Percentiles rank a stretch among this genome's conserved stretches.
Evolutionary conservation across 2,797 vertebrate genomes (phyloP).

Genomic region (Phaenicophaeus curvirostris): DNA sequence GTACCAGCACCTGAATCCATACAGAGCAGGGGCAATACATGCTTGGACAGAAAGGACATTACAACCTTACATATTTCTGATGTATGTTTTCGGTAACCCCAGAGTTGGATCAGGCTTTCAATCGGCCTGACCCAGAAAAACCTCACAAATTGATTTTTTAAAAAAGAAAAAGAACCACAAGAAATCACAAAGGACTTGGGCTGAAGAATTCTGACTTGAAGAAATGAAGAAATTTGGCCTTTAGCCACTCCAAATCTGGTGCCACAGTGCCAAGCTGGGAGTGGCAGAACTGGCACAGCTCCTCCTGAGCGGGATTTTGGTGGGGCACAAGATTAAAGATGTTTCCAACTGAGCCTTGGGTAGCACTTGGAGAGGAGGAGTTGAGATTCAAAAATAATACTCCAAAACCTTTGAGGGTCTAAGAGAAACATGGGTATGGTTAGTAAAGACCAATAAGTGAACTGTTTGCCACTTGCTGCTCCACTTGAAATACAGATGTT

Average conservation of each 20-base stretch:
- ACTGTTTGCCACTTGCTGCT: background rate
- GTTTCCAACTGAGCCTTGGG: background rate
- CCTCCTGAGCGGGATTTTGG: rapidly evolving
- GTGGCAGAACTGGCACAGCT: rapidly evolving
- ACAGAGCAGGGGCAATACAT: background rate
- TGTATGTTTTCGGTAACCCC: rapidly evolving
- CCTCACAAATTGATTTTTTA: rapidly evolving
- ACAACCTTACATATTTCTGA: background rate
- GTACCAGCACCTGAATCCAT: background rate
- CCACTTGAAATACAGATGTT: background rate
- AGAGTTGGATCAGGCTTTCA: background rate
- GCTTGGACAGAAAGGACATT: background rate
- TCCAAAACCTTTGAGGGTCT: background rate
- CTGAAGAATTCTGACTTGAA: background rate
- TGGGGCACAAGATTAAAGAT: background rate
- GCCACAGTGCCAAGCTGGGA: no score
- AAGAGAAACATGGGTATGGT: rapidly evolving
- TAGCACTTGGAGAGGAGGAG: no score
- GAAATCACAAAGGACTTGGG: background rate
- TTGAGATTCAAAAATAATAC: background rate
- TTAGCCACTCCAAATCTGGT: background rate
- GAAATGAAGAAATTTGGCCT: background rate
- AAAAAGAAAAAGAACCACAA: no score
- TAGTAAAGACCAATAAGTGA: background rate
- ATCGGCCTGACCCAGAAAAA: rapidly evolving